A percentile compares a stretch with the other conserved stretches of the same genome.
phyloP scores from a whole-genome alignment of 1,140 invertebrate genomes.

The Druon quercuslanigerum region DNA sequence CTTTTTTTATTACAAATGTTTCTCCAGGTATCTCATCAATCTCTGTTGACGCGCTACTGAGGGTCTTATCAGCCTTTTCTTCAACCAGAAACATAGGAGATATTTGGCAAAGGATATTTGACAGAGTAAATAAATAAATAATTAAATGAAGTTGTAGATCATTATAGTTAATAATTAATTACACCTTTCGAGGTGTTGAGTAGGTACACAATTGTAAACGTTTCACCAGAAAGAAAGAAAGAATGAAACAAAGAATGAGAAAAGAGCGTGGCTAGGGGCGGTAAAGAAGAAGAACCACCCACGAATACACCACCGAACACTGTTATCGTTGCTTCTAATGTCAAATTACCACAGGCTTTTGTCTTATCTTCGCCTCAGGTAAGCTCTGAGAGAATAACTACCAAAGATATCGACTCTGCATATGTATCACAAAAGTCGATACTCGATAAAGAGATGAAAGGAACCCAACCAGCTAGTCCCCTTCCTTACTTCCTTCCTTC shows the following conservation, averaged over 20 bases:
- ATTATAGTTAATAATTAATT: too few relatives aligned
- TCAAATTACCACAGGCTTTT: constrained; percentile 67
- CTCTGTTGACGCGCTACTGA: too few relatives aligned
- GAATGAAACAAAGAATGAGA: not conserved
- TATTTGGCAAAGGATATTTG: too few relatives aligned
- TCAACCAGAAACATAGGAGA: too few relatives aligned
- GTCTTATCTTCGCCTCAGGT: constrained; percentile 66
- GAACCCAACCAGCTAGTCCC: constrained; percentile 2
- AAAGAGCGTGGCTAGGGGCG: constrained; percentile 17
- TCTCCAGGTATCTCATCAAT: too few relatives aligned
- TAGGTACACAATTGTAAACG: not conserved
- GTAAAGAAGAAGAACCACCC: not conserved
- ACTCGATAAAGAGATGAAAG: constrained; percentile 65
- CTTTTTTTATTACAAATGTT: too few relatives aligned
- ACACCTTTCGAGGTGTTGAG: too few relatives aligned
- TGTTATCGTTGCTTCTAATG: constrained; percentile 58
- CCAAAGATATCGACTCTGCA: constrained; percentile 72
- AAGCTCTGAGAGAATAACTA: constrained; percentile 70
- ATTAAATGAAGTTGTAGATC: too few relatives aligned
- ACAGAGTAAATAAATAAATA: too few relatives aligned
- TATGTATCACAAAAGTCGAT: constrained; percentile 67
- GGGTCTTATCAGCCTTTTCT: too few relatives aligned
- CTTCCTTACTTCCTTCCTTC: too few relatives aligned
- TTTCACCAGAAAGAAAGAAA: not conserved
- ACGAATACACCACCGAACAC: constrained; percentile 10